Percentiles rank a stretch among this genome's conserved stretches.
phyloP scores from a whole-genome alignment of 2,888 invertebrate species.

The Ariolimax columbianus region DNA sequence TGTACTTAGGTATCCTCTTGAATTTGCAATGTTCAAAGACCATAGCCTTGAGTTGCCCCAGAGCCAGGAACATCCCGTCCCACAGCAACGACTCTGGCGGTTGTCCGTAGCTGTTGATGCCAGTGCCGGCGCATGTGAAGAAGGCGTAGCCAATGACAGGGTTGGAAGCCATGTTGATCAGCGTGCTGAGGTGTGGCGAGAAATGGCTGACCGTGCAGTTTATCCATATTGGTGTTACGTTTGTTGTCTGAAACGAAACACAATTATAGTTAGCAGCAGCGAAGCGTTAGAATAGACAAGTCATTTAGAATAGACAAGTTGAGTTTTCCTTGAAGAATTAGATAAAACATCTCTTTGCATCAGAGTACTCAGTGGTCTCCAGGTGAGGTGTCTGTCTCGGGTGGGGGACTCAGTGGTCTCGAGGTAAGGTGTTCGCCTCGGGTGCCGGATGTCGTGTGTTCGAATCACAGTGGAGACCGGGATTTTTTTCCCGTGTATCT shows the following conservation, averaged over 20 bases:
- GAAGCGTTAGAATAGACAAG: too few species aligned
- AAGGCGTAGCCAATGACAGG: conserved; percentile 26
- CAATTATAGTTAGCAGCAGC: too few species aligned
- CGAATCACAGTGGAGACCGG: too few species aligned
- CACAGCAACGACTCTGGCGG: conserved; percentile 20
- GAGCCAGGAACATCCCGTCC: conserved; percentile 17
- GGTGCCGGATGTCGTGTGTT: too few species aligned
- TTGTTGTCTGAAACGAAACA: not conserved
- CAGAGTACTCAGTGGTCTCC: too few species aligned
- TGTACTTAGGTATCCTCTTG: conserved; percentile 18
- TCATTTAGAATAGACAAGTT: too few species aligned
- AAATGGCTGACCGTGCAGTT: conserved; percentile 47
- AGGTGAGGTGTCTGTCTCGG: too few species aligned
- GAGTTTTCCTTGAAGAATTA: too few species aligned
- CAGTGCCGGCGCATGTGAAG: conserved; percentile 32
- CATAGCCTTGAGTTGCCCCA: conserved; percentile 10
- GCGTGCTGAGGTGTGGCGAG: conserved; percentile 3
- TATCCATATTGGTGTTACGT: conserved; percentile 11
- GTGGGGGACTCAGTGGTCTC: too few species aligned
- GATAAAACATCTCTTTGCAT: too few species aligned
- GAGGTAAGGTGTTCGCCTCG: too few species aligned
- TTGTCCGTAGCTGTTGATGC: not conserved
- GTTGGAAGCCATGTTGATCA: not conserved
- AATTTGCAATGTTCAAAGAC: conserved; percentile 34
- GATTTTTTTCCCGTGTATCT: too few species aligned